Conservation (phyloP, 2,797 vertebrate species). For the Hyperoplus immaculatus region DNA sequence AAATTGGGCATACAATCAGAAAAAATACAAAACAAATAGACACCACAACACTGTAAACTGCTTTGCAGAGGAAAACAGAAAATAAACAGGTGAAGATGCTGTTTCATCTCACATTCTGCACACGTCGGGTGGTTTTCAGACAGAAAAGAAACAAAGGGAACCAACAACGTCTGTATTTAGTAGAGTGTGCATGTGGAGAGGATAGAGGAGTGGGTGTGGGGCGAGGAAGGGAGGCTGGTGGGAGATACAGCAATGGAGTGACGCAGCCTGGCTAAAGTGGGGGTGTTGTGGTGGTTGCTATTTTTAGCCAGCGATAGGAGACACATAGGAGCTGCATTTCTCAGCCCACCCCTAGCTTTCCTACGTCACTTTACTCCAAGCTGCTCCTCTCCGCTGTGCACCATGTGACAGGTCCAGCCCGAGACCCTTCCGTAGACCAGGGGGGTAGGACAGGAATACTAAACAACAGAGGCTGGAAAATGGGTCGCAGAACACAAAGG, state of each 20-base stretch:
- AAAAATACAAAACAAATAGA: background rate
- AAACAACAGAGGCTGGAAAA: slow-evolving; percentile 47
- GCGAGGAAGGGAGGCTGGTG: slow-evolving; percentile 31
- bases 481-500: slow-evolving; percentile 46
- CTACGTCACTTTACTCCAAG: slow-evolving; percentile 71
- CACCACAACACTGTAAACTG: background rate
- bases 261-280: slow-evolving; percentile 69
- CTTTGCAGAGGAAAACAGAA: background rate
- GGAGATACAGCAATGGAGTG: slow-evolving; percentile 62
- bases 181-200: slow-evolving; percentile 20
- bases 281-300: slow-evolving; percentile 71
- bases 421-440: slow-evolving; percentile 37
- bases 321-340: slow-evolving; percentile 67
- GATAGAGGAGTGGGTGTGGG: slow-evolving; percentile 37
- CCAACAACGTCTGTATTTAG: slow-evolving; percentile 34
- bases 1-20: background rate
- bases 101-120: background rate
- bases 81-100: background rate
- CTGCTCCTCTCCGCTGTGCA: slow-evolving; percentile 33
- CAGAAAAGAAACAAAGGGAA: slow-evolving; percentile 13
- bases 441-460: slow-evolving; percentile 57
- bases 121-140: slow-evolving; percentile 16
- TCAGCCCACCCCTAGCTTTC: slow-evolving; percentile 43
- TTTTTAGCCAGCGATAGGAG: slow-evolving; percentile 71
- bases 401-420: slow-evolving; percentile 69